A percentile compares a stretch with the other conserved stretches of the same genome.
phyloP scores from a whole-genome alignment of 2,888 invertebrate genomes.

The Diadromus collaris region DNA sequence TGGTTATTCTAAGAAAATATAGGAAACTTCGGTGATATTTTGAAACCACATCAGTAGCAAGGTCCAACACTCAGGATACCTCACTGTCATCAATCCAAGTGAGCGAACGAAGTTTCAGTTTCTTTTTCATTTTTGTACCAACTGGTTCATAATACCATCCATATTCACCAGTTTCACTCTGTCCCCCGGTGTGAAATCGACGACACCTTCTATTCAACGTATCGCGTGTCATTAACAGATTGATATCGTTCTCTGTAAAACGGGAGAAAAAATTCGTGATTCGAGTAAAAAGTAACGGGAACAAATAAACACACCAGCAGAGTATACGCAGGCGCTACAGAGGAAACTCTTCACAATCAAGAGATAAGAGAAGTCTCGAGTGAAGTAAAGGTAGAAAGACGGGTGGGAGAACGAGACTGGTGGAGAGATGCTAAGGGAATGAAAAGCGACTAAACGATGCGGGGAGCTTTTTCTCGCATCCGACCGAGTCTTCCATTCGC shows the following conservation, averaged over 20 bases:
- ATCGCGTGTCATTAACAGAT: not conserved
- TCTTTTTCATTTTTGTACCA: not conserved
- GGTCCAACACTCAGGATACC: not conserved
- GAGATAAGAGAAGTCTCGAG: conserved; percentile 34
- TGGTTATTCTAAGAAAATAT: too few species aligned
- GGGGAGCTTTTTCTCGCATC: conserved; percentile 32
- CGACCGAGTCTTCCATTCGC: conserved; percentile 26
- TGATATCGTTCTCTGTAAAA: not conserved
- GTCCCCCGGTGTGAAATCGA: not conserved
- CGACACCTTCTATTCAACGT: not conserved
- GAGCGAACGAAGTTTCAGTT: not conserved
- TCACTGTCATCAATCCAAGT: not conserved
- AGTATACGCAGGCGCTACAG: conserved; percentile 11
- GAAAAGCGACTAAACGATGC: conserved; percentile 45
- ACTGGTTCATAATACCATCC: not conserved
- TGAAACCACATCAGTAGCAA: not conserved
- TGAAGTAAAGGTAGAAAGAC: conserved; percentile 1
- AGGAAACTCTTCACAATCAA: conserved; percentile 21
- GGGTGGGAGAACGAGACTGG: conserved; percentile 20
- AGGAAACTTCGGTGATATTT: not conserved
- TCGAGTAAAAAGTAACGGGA: conserved; percentile 13
- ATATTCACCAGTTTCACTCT: not conserved
- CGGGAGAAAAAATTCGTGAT: not conserved
- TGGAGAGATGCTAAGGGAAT: conserved; percentile 28
- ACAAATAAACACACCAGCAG: conserved; percentile 2